Conservation (phyloP, 1,140 invertebrate species). For the roundworm (Caenorhabditis elegans) region DNA sequence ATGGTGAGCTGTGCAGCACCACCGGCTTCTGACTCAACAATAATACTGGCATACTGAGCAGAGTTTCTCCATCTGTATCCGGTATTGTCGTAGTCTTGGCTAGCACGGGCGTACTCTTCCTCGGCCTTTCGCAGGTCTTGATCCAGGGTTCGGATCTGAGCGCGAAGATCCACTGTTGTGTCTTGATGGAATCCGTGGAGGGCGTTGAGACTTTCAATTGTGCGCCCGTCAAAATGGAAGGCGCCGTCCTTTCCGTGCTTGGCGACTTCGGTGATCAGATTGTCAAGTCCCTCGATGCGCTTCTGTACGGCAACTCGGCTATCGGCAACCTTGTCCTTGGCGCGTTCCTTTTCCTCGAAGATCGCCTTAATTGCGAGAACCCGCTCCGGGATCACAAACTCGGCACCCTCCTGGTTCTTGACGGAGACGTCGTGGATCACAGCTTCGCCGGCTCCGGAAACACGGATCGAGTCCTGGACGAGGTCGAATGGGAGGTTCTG, state of each 20-base stretch:
- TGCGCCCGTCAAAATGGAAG: not conserved
- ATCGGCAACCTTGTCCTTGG: not conserved
- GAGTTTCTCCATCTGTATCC: slow-evolving; percentile 22
- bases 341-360: not conserved
- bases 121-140: slow-evolving; percentile 1
- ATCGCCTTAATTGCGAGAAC: not conserved
- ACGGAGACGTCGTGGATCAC: not conserved
- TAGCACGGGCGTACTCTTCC: not conserved
- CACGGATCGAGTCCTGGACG: not conserved
- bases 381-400: not conserved
- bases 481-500: slow-evolving; percentile 3
- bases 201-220: slow-evolving; percentile 8
- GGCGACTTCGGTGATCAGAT: not conserved
- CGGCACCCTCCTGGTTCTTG: not conserved
- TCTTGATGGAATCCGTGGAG: not conserved
- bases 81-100: slow-evolving; percentile 3
- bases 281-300: slow-evolving; percentile 14
- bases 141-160: not conserved
- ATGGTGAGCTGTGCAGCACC: not conserved
- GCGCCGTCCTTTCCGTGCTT: slow-evolving; percentile 7
- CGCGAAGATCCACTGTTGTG: not conserved
- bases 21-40: not conserved
- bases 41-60: not conserved
- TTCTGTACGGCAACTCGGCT: not conserved
- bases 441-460: not conserved